These are phyloP conservation scores for Pyrgus malvae DNA, from an alignment of 2,888 invertebrate genomes.

Conservation along the genomic window DNA sequence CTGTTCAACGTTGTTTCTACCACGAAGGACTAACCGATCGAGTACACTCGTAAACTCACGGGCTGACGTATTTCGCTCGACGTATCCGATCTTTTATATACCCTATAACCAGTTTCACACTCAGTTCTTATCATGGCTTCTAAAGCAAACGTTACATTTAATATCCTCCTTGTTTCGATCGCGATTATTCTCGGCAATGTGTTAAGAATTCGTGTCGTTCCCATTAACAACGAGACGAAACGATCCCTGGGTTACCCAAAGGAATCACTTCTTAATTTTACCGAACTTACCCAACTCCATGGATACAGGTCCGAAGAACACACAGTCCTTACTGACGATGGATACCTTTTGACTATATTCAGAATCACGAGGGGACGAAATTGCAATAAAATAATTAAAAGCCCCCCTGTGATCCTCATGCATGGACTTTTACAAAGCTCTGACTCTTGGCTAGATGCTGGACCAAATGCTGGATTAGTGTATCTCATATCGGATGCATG, in stretches of 20 bases:
- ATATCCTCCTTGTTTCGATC: slow-evolving; percentile 39
- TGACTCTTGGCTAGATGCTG: slow-evolving; percentile 59
- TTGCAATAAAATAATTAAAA: slow-evolving; percentile 38
- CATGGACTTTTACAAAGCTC: slow-evolving; percentile 62
- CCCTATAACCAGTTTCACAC: slow-evolving; percentile 21
- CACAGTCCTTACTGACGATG: slow-evolving; percentile 55
- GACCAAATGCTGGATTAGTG: slow-evolving; percentile 46
- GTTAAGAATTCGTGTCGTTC: slow-evolving; percentile 33
- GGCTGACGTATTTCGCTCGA: not conserved
- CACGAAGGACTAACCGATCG: too few species aligned
- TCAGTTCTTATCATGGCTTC: slow-evolving; percentile 48
- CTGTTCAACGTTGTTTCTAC: not conserved
- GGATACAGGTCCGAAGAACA: slow-evolving; percentile 57
- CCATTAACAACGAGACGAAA: slow-evolving; percentile 41
- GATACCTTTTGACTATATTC: slow-evolving; percentile 56
- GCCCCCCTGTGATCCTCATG: slow-evolving; percentile 58
- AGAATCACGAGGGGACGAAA: slow-evolving; percentile 45
- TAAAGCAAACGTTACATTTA: slow-evolving; percentile 43
- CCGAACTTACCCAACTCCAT: slow-evolving; percentile 43
- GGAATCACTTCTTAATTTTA: slow-evolving; percentile 48
- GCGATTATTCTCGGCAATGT: slow-evolving; percentile 37
- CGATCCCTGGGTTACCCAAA: slow-evolving; percentile 41
- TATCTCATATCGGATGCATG: slow-evolving; percentile 46
- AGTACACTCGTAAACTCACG: too few species aligned
- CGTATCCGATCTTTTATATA: slow-evolving; percentile 22